phyloP scores from a whole-genome alignment of 2,797 vertebrate genomes.

The Crocidura indochinensis region DNA sequence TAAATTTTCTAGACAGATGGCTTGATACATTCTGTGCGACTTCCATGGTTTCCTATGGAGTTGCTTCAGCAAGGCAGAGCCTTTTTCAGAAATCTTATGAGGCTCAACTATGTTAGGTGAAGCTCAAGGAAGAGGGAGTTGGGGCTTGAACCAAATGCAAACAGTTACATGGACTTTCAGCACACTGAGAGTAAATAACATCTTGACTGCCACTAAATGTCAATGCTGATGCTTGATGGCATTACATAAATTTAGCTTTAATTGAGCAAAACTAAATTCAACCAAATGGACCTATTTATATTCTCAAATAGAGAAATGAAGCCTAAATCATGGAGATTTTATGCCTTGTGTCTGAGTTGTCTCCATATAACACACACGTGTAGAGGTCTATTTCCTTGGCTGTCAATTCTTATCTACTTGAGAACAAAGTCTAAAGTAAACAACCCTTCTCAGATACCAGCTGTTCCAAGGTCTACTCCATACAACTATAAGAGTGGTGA shows the following conservation, averaged over 20 bases:
- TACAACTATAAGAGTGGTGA: constrained; percentile 62
- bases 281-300: constrained; percentile 79
- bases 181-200: constrained; percentile 80
- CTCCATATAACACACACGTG: constrained; percentile 29
- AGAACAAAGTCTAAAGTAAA: constrained; percentile 85
- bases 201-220: constrained; percentile 85
- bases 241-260: constrained; percentile 82
- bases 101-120: constrained; percentile 47
- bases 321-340: constrained; percentile 64
- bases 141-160: constrained; percentile 75
- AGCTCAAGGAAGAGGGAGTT: constrained; percentile 68
- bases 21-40: constrained; percentile 46
- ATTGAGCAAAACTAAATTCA: constrained; percentile 78
- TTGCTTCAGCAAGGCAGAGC: constrained; percentile 51
- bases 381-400: background rate
- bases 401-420: constrained; percentile 79
- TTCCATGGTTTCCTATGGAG: constrained; percentile 51
- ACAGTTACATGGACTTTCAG: constrained; percentile 45
- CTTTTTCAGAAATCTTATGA: constrained; percentile 73
- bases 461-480: constrained; percentile 60
- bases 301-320: constrained; percentile 69
- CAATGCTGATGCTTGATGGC: constrained; percentile 72
- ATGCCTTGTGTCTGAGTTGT: constrained; percentile 50
- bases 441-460: constrained; percentile 67
- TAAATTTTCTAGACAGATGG: constrained; percentile 59